Conservation (phyloP, 1,140 invertebrate genomes). For the Pseudomyrmex concolor region DNA sequence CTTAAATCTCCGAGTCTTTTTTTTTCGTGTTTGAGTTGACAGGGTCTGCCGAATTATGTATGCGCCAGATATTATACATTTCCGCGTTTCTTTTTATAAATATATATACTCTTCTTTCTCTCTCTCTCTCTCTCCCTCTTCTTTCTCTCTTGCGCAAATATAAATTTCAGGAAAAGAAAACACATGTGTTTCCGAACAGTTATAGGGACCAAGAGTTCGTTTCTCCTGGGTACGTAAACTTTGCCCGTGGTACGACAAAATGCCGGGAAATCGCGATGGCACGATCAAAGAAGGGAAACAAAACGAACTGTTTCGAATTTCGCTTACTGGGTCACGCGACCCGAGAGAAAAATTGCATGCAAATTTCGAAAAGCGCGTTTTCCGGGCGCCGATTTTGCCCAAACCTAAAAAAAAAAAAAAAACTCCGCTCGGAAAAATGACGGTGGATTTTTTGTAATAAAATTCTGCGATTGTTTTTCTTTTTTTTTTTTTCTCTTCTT, state of each 20-base stretch:
- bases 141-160: slow-evolving; percentile 5
- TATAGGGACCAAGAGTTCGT: slow-evolving; percentile 78
- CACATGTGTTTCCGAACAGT: slow-evolving; percentile 64
- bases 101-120: no score
- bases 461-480: not conserved
- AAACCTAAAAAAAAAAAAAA: not conserved
- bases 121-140: no score
- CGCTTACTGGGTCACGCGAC: slow-evolving; percentile 36
- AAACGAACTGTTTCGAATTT: slow-evolving; percentile 48
- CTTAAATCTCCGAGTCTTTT: not conserved
- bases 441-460: slow-evolving; percentile 5
- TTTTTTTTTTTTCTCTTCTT: not conserved
- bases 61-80: not conserved
- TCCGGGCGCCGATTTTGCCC: not conserved
- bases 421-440: slow-evolving; percentile 1
- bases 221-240: slow-evolving; percentile 65
- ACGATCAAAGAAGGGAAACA: slow-evolving; percentile 34
- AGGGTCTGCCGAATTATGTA: not conserved
- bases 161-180: slow-evolving; percentile 43
- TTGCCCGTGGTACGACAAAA: slow-evolving; percentile 40
- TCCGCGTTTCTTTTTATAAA: slow-evolving; percentile 22
- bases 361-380: not conserved
- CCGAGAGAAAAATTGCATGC: slow-evolving; percentile 65
- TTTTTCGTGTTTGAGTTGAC: not conserved
- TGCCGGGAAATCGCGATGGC: slow-evolving; percentile 26